Base-by-base conservation (phyloP, 2,888 invertebrate genomes). In the Pristionchus exspectatus region DNA sequence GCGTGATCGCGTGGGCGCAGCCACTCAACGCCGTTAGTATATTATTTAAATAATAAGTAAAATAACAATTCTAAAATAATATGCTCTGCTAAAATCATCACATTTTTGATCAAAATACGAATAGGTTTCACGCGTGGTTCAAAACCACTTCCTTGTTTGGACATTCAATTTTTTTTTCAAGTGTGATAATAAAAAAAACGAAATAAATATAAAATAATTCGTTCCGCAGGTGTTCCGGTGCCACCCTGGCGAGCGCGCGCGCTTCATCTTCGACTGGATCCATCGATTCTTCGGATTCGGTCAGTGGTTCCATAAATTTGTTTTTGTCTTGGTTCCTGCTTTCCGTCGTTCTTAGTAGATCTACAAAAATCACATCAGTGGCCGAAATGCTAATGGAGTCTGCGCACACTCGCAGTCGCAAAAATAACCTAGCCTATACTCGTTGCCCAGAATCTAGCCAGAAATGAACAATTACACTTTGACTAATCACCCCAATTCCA, bases 1-100 rank as follows among this genome's bases (percentile, higher is more conserved):
- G 93, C 87, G 91, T 91, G 24, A 87, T 93, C 33, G 92, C 92
- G 18, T 93, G 93, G 93, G 93, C 93, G 5, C 93, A 93, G 90
- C 93, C 93, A 10, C 86, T 93, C 0, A 91, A 90, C 44, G 93
- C 93, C 21, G 91, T 92, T 21, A 33, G 59, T 85, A n/a, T 24
- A 7, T 27, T 24, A 90, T 90, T 88, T 59, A 18, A 59, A 24
- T 38, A 38, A 5, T 38, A 3, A 38, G 2, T 38, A 5, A 38
- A 38, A 38, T 5, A 38, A 38, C 38, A 38, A 38, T 38, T 38
- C 38, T 38, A 38, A 38, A 38, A 38, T 38, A 38, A 38, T 38
- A 38, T 38, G 38, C 38, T 38, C 5, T 5, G 38, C 38, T 38
- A 38, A 38, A 38, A 38, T 38, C 38, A 38, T 38, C 3, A 38